phyloP scores from a whole-genome alignment of 2,888 invertebrate species.

The Rhamnusium bicolor region DNA sequence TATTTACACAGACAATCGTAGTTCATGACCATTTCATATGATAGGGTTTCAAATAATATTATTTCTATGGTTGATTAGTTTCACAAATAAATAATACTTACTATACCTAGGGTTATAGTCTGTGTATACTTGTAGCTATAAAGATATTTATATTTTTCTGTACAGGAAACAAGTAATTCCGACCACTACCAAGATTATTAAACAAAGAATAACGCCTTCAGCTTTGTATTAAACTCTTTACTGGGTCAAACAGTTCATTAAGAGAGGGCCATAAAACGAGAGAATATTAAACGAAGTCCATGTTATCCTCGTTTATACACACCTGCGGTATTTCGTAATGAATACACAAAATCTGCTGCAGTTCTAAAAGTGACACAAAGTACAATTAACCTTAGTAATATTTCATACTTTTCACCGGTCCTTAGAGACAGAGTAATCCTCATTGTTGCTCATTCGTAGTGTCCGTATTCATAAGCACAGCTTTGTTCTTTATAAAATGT shows the following conservation, averaged over 20 bases:
- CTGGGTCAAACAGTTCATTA: constrained; percentile 24
- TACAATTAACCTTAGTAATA: not conserved
- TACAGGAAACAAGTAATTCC: too few relatives aligned
- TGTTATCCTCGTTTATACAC: not conserved
- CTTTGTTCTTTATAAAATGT: not conserved
- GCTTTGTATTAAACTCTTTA: not conserved
- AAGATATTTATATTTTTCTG: too few relatives aligned
- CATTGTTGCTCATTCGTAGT: not conserved
- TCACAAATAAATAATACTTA: too few relatives aligned
- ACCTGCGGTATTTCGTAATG: constrained; percentile 23
- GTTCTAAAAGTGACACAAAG: constrained; percentile 14
- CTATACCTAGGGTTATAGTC: too few relatives aligned
- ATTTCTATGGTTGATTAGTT: too few relatives aligned
- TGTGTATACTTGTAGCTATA: too few relatives aligned
- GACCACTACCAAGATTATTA: too few relatives aligned
- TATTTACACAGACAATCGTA: too few relatives aligned
- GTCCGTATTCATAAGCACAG: not conserved
- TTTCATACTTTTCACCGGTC: not conserved
- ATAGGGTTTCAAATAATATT: too few relatives aligned
- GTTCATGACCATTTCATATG: too few relatives aligned
- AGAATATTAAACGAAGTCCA: not conserved
- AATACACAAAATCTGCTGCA: not conserved
- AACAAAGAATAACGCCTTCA: not conserved
- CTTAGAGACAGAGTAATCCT: constrained; percentile 1
- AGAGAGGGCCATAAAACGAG: not conserved